Evolutionary conservation across 2,888 invertebrate species (phyloP).

Genomic region (Oasisia sp.): DNA sequence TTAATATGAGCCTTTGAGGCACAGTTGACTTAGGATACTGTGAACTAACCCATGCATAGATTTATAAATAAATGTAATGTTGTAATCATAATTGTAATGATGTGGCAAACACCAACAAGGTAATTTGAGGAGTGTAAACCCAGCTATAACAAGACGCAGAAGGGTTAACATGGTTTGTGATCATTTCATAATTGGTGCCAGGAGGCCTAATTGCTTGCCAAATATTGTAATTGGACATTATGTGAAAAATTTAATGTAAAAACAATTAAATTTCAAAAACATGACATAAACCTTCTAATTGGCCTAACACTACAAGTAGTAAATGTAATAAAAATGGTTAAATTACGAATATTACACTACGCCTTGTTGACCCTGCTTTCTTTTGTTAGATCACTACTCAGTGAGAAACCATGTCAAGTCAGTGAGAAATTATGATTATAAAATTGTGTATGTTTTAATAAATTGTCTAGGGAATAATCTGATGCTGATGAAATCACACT

Average conservation of each 20-base stretch:
- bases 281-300: not conserved
- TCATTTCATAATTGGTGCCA: not conserved
- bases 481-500: not conserved
- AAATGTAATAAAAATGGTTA: not conserved
- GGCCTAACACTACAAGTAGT: too few species aligned
- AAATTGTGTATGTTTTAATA: not conserved
- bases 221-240: not conserved
- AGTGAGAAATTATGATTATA: not conserved
- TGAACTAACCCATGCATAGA: not conserved
- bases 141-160: not conserved
- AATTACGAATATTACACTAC: too few species aligned
- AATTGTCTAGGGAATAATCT: not conserved
- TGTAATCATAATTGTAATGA: not conserved
- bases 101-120: not conserved
- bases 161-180: not conserved
- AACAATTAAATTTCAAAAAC: not conserved
- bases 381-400: not conserved
- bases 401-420: not conserved
- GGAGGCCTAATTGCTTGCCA: not conserved
- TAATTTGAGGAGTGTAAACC: constrained; percentile 5
- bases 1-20: too few species aligned
- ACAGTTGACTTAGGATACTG: too few species aligned
- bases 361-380: not conserved
- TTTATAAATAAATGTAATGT: not conserved
- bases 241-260: not conserved